Conservation (phyloP, 2,113 vertebrate species). For the Piliocolobus tephrosceles region DNA sequence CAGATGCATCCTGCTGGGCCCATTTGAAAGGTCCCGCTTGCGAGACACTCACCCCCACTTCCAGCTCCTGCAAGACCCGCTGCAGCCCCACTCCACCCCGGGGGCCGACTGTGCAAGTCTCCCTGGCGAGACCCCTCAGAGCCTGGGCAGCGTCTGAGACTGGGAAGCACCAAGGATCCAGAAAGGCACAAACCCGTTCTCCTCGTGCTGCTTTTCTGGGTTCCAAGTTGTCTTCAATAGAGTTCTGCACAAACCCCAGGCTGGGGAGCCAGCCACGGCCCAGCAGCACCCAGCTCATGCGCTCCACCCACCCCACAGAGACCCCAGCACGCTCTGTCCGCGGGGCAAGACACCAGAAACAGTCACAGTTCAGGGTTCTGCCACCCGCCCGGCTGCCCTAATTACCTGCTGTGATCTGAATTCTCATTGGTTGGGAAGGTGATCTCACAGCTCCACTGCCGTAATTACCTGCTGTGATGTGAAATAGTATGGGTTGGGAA, state of each 20-base stretch:
- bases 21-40: neutral
- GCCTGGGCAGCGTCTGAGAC: too few species aligned
- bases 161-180: too few species aligned
- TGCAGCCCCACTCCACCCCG: neutral
- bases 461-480: neutral
- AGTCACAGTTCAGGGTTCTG: neutral
- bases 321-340: too few species aligned
- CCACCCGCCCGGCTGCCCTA: neutral
- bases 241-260: neutral
- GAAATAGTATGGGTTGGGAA: too few species aligned
- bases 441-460: too few species aligned
- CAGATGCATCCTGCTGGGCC: neutral
- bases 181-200: too few species aligned
- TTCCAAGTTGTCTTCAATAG: neutral
- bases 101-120: neutral
- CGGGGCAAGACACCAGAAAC: neutral
- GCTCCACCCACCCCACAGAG: too few species aligned
- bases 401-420: neutral
- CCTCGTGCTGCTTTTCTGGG: neutral
- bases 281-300: too few species aligned
- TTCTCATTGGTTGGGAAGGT: too few species aligned
- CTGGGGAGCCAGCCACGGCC: too few species aligned
- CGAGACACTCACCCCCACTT: neutral
- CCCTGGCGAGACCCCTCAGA: neutral
- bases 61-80: neutral